Base-by-base conservation (phyloP, 2,797 vertebrate species). In the Aeoliscus strigatus region DNA sequence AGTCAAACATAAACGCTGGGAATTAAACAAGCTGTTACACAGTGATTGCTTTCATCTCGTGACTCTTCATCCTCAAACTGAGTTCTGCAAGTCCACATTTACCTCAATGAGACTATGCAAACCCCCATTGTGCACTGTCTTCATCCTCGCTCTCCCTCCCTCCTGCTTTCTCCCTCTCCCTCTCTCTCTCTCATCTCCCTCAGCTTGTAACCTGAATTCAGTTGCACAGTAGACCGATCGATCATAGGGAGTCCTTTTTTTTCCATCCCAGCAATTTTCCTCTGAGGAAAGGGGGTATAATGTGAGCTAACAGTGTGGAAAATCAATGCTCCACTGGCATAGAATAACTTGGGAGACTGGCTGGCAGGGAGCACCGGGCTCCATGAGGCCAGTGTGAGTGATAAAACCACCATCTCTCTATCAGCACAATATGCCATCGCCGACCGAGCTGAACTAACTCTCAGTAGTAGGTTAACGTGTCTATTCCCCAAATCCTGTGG, bases 281-380 rank as follows among this genome's bases (percentile, higher is more conserved):
- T 80, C 74, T 70, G 73, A 83, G 80, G 81, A 83, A 82, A 83
- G 69, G 54, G 70, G 82, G 81, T 76, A 85, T 85, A 84, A 86
- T 86, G 82, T 81, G 82, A 82, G 82, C 82, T 85, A 86, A 86
- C 82, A 84, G 81, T 84, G 84, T 82, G 80, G 82, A 83, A 84
- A 86, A 86, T 86, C 80, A 85, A 85, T 86, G 81, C 79, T 83
- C 70, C 77, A 75, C 77, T 84, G 76, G 82, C 82, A 78, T 74
- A 81, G 80, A 83, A 83, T 82, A 85, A 85, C 77, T 77, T 67
- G 70, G 73, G n/a, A 79, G 77, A 70, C 67, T 80, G 60, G 66
- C 70, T 79, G 77, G 77, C 72, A 81, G 78, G 74, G 70, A 72
- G 73, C 38, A 59, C 50, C 4, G 32, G 66, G 66, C 74, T 80